A percentile compares a stretch with the other conserved stretches of the same genome.
phyloP scores from a whole-genome alignment of 2,797 vertebrate genomes.

The Anguilla anguilla region DNA sequence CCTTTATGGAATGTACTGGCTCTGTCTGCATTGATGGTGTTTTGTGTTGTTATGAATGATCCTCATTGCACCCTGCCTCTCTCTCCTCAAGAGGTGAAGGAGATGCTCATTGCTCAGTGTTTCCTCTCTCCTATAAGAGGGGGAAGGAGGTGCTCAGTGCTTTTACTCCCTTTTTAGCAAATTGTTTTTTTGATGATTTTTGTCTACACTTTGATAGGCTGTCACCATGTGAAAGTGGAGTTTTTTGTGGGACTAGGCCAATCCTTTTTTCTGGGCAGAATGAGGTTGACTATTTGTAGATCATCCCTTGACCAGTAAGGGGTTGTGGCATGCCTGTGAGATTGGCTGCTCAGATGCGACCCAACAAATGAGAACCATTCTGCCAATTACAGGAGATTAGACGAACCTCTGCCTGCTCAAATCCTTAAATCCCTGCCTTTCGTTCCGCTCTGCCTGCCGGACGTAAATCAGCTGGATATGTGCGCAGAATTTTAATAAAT shows the following conservation, averaged over 20 bases:
- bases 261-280: background rate
- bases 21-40: background rate
- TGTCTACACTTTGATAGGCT: background rate
- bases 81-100: background rate
- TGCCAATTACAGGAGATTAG: conserved; percentile 71
- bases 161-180: too few relatives aligned
- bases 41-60: too few relatives aligned
- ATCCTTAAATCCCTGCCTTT: conserved; percentile 69
- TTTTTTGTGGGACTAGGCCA: background rate
- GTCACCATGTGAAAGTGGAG: background rate
- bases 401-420: conserved; percentile 66
- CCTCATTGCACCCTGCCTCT: too few relatives aligned
- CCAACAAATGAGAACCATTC: conserved; percentile 68
- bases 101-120: background rate
- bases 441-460: conserved; percentile 63
- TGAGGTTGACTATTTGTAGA: background rate
- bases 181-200: background rate
- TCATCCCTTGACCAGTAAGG: background rate
- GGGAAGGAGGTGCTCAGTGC: too few relatives aligned
- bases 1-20: background rate
- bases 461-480: conserved; percentile 62
- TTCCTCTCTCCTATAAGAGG: background rate
- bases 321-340: background rate
- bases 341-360: conserved; percentile 41
- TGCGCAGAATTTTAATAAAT: conserved; percentile 66